Evolutionary conservation across 2,888 invertebrate species (phyloP).

Genomic region (Rhyacophila evoluta): DNA sequence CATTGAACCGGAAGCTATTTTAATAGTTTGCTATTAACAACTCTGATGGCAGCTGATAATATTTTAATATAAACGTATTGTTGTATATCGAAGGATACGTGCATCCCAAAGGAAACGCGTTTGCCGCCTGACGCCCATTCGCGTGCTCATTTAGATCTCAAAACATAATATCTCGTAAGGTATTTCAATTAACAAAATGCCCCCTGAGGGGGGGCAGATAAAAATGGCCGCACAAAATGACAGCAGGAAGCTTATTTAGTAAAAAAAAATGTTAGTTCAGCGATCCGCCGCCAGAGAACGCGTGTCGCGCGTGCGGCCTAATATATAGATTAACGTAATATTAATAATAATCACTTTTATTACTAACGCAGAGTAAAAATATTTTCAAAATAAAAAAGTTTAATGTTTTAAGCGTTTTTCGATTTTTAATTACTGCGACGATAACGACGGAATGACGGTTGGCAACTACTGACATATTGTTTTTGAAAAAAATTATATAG

Average conservation of each 20-base stretch:
- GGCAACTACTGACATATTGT: constrained; percentile 44
- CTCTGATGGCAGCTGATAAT: neutral
- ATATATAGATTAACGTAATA: constrained; percentile 26
- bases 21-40: neutral
- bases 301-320: constrained; percentile 41
- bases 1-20: neutral
- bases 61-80: neutral
- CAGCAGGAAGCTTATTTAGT: neutral
- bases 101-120: neutral
- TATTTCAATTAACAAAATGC: too few species aligned
- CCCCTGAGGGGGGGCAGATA: neutral
- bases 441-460: constrained; percentile 26
- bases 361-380: constrained; percentile 32
- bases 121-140: neutral
- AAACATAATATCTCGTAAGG: neutral
- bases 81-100: neutral
- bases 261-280: constrained; percentile 33
- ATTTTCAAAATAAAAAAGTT: constrained; percentile 36
- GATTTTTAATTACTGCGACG: constrained; percentile 45
- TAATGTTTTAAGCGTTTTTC: constrained; percentile 51
- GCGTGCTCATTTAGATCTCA: constrained; percentile 3
- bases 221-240: constrained; percentile 7
- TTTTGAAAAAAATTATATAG: constrained; percentile 44
- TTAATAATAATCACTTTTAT: neutral
- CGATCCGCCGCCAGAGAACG: constrained; percentile 31